Evolutionary conservation across 2,797 vertebrate genomes (phyloP).

Genomic region (Alcedo atthis): DNA sequence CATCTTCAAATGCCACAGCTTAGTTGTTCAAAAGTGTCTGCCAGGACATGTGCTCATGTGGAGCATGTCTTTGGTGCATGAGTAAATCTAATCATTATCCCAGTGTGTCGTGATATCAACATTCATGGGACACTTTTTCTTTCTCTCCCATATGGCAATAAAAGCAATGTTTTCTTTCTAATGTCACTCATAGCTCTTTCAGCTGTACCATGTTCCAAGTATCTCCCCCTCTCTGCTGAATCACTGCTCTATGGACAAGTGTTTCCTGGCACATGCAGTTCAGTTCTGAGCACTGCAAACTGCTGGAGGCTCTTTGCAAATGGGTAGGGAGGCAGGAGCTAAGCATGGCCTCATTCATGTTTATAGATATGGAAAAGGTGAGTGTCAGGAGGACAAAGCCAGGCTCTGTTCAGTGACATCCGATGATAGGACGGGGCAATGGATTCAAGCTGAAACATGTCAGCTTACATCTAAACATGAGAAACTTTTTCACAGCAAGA

Average conservation of each 20-base stretch:
- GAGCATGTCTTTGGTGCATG: not conserved
- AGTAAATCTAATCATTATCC: not conserved
- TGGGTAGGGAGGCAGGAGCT: not conserved
- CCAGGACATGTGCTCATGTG: not conserved
- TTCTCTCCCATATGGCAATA: conserved; percentile 1
- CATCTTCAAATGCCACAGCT: not conserved
- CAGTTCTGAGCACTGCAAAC: not conserved
- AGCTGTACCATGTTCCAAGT: not conserved
- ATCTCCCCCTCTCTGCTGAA: not conserved
- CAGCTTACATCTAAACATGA: too few species aligned
- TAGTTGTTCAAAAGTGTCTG: not conserved
- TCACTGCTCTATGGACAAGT: not conserved
- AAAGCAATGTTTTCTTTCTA: not conserved
- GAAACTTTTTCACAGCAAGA: too few species aligned
- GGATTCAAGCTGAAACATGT: too few species aligned
- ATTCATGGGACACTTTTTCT: not conserved
- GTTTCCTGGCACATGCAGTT: rapidly evolving
- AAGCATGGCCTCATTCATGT: too few species aligned
- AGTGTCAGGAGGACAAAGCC: too few species aligned
- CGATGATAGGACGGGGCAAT: too few species aligned
- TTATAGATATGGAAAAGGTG: too few species aligned
- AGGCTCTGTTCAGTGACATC: too few species aligned
- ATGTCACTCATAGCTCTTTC: not conserved
- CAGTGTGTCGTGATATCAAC: not conserved
- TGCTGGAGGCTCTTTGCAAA: not conserved